A percentile compares a stretch with the other conserved stretches of the same genome.
These are phyloP conservation scores for Pomacea maculata DNA, from an alignment of 1,140 invertebrate genomes.

Conservation along the genomic window DNA sequence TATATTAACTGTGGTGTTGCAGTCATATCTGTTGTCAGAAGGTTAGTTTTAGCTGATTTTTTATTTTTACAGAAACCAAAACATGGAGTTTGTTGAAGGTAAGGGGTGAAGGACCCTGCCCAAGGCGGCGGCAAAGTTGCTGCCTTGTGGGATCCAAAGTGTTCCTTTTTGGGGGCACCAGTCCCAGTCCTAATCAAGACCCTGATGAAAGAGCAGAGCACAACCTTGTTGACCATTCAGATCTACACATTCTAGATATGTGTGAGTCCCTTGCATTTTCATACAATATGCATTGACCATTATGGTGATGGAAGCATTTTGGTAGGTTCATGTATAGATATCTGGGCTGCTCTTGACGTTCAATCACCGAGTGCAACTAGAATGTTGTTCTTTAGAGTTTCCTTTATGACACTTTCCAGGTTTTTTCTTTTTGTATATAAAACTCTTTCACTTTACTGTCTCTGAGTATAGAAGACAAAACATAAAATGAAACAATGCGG, in stretches of 20 bases:
- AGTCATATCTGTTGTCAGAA: too few relatives aligned
- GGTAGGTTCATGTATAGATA: too few relatives aligned
- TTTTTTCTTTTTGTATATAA: too few relatives aligned
- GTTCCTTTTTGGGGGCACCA: conserved; percentile 88
- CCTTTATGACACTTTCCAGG: too few relatives aligned
- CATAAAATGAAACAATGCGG: too few relatives aligned
- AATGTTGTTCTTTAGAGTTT: too few relatives aligned
- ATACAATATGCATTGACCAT: neutral
- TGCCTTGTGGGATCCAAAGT: conserved; percentile 76
- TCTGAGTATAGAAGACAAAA: too few relatives aligned
- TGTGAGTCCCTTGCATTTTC: conserved; percentile 58
- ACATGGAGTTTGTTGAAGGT: conserved; percentile 73
- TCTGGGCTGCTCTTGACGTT: too few relatives aligned
- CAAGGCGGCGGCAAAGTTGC: conserved; percentile 81
- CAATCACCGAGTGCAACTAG: too few relatives aligned
- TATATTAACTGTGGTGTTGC: too few relatives aligned
- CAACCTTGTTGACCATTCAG: conserved; percentile 78
- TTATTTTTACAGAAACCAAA: conserved; percentile 68
- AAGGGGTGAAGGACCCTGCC: conserved; percentile 63
- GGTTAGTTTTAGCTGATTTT: neutral
- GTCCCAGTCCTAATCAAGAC: conserved; percentile 44
- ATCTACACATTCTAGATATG: conserved; percentile 81
- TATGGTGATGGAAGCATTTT: neutral
- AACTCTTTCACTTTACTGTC: too few relatives aligned
- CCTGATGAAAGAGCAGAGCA: conserved; percentile 29